These are phyloP conservation scores for Watersipora subatra DNA, from an alignment of 1,140 invertebrate species.

Conservation along the genomic window DNA sequence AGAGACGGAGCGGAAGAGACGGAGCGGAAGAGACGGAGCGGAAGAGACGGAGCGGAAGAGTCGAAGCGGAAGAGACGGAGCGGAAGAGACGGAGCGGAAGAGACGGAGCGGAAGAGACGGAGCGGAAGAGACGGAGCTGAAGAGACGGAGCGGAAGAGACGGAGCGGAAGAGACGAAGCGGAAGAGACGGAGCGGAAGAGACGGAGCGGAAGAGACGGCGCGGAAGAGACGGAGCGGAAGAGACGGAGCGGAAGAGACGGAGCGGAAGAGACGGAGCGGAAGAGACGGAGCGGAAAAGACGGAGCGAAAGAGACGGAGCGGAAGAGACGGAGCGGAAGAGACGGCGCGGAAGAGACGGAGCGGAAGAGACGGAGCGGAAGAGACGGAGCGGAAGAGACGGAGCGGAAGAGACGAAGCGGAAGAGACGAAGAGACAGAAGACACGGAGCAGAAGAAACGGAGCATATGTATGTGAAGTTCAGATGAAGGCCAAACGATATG, in stretches of 20 bases:
- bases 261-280: background rate
- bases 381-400: background rate
- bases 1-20: no score
- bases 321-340: background rate
- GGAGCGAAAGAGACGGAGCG: background rate
- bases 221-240: background rate
- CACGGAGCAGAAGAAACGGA: background rate
- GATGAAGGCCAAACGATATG: no score
- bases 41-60: background rate
- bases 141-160: background rate
- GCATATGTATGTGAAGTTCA: no score
- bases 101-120: background rate
- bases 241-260: background rate
- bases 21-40: background rate
- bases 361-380: background rate
- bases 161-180: background rate
- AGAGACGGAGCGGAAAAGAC: background rate
- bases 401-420: background rate
- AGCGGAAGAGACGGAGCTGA: background rate
- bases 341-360: background rate
- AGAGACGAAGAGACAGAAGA: background rate
- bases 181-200: background rate
- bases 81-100: background rate
- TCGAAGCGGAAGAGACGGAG: background rate
- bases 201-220: background rate